Conservation (phyloP, 92 coral and sea anemone species). For the Phenganax subtilis region DNA sequence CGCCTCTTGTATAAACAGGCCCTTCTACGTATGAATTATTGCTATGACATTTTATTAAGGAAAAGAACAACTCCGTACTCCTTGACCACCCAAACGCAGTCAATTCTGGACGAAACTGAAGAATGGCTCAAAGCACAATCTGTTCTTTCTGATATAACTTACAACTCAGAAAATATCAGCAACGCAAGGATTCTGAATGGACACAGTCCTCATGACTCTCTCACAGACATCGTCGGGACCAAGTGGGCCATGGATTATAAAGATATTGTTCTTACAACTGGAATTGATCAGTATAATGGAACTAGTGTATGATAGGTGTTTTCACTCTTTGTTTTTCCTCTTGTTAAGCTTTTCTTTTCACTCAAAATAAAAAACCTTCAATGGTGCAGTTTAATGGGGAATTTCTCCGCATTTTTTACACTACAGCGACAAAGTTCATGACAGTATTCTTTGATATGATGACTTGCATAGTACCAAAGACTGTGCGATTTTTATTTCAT, state of each 20-base stretch:
- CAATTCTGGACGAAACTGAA: conserved; percentile 68
- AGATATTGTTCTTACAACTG: conserved; percentile 34
- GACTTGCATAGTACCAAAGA: too few species aligned
- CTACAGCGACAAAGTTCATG: too few species aligned
- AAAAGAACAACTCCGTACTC: conserved; percentile 59
- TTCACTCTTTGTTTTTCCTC: background rate
- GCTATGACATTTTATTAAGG: conserved; percentile 31
- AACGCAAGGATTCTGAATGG: conserved; percentile 26
- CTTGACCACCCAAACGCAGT: conserved; percentile 60
- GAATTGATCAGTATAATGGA: conserved; percentile 38
- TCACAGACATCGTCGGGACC: conserved; percentile 18
- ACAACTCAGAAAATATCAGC: conserved; percentile 33
- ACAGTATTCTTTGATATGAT: too few species aligned
- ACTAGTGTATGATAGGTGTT: conserved; percentile 28
- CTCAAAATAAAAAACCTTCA: too few species aligned
- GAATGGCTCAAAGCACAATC: conserved; percentile 87
- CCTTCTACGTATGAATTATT: too few species aligned
- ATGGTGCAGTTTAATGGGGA: too few species aligned
- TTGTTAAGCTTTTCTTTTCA: too few species aligned
- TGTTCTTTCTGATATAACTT: conserved; percentile 20
- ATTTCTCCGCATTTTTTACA: too few species aligned
- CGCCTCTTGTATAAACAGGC: too few species aligned
- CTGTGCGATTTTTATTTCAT: too few species aligned
- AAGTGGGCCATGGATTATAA: conserved; percentile 20
- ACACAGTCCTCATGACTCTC: conserved; percentile 21